Base-by-base conservation (phyloP, 2,888 invertebrate genomes). In the Hesperia comma region DNA sequence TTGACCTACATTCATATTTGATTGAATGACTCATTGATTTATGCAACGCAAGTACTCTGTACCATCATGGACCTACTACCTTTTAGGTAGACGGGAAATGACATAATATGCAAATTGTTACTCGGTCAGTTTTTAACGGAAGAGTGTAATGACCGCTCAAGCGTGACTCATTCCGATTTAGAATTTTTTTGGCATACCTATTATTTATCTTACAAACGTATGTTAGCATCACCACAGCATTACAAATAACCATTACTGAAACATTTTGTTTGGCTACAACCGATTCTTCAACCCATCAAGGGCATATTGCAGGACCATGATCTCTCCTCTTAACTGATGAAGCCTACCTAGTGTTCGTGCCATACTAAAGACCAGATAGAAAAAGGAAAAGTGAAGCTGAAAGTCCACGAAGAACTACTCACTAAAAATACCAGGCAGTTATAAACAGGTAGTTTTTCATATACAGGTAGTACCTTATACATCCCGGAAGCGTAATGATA, bases 401-500 rank as follows among this genome's bases (percentile, higher is more conserved):
- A 37, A 37, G 12, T 37, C 8, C 8, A 2, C 12, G 37, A 8
- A 40, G 10, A 17, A 14, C 54, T 41, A 32, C 32, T 53, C 6
- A 54, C 15, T 6, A 17, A 8, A n/a, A 33, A 40, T 70, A 72
- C 71, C 60, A 72, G 71, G 71, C 43, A 21, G 21, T 33, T 60
- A 69, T 61, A 63, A 67, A 69, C 26, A 26, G 5, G 26, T 26
- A 26, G 26, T 26, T 26, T 2, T n/a, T n/a, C n/a, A n/a, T 40
- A 17, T 43, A 53, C 61, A 58, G 55, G 69, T 72, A 67, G 71
- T 55, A 67, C 17, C 46, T n/a, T 26, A 46, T 57, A 69, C 62
- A 67, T 75, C 72, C 77, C 77, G 79, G 79, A 79, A 80, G 72
- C 72, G 58, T 68, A 74, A 72, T 68, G 74, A 72, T 71, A 75